Evolutionary conservation across 2,888 invertebrate species (phyloP).

Genomic region (Dione juno): DNA sequence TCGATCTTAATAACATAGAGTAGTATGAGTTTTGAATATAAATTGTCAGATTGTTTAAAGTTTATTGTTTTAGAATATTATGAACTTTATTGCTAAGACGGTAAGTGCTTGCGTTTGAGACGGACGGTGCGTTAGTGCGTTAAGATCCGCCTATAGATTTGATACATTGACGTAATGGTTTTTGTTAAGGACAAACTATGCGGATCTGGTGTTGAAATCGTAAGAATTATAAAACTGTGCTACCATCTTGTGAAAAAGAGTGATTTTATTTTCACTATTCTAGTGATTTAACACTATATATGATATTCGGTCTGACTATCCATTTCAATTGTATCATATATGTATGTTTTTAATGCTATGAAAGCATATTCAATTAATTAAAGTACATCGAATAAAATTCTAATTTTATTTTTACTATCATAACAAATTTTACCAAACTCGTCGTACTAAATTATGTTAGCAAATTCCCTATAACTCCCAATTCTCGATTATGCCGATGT

Average conservation of each 20-base stretch:
- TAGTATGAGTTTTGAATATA: constrained; percentile 1
- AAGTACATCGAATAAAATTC: no score
- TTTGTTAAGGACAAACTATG: constrained; percentile 26
- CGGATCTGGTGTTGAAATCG: constrained; percentile 23
- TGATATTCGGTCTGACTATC: no score
- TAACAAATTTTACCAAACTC: no score
- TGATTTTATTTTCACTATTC: not conserved
- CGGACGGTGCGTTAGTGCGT: not conserved
- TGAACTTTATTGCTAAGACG: constrained; percentile 18
- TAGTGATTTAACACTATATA: not conserved
- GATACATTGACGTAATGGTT: constrained; percentile 35
- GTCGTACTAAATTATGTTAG: no score
- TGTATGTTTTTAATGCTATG: no score
- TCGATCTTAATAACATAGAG: constrained; percentile 26
- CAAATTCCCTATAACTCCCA: no score
- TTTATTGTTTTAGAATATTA: not conserved
- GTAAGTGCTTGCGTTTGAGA: constrained; percentile 23
- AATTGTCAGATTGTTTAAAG: not conserved
- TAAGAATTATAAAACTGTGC: constrained; percentile 9
- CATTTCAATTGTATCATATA: no score
- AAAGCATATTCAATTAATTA: no score
- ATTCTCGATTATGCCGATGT: no score
- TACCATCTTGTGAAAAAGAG: not conserved
- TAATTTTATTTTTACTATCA: no score
- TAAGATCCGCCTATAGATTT: constrained; percentile 36